Evolutionary conservation across 2,797 vertebrate genomes (phyloP).

Genomic region (Echeneis naucrates): DNA sequence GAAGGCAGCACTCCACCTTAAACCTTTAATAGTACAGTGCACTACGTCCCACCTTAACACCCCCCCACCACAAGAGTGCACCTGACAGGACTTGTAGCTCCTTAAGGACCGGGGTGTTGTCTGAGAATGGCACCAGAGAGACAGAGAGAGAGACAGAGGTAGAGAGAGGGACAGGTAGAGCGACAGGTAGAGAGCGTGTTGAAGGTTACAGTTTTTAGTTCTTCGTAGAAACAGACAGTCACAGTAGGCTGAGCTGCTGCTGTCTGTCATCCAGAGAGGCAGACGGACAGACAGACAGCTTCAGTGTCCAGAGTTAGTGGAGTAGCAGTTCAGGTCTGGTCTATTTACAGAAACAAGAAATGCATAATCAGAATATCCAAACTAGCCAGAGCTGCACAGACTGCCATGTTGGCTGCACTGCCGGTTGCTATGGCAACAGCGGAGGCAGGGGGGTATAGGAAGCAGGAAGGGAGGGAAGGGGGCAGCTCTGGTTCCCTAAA

Average conservation of each 20-base stretch:
- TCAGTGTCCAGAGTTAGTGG: slow-evolving; percentile 29
- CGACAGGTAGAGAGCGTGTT: slow-evolving; percentile 30
- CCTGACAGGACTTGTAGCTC: slow-evolving; percentile 37
- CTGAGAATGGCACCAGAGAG: slow-evolving; percentile 79
- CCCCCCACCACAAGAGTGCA: slow-evolving; percentile 40
- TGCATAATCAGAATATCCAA: slow-evolving; percentile 73
- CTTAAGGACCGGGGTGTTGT: slow-evolving; percentile 78
- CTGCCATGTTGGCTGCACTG: slow-evolving; percentile 13
- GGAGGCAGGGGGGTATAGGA: background rate
- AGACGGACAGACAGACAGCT: slow-evolving; percentile 12
- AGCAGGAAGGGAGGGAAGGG: background rate
- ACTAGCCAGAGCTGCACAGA: slow-evolving; percentile 51
- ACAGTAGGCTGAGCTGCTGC: slow-evolving; percentile 50
- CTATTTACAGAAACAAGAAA: slow-evolving; percentile 71
- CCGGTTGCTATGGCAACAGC: slow-evolving; percentile 23
- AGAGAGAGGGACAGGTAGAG: slow-evolving; percentile 23
- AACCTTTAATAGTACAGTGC: slow-evolving; percentile 6
- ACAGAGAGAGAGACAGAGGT: slow-evolving; percentile 43
- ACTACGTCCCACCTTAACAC: background rate
- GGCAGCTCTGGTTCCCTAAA: slow-evolving; percentile 53
- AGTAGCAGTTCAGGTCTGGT: slow-evolving; percentile 49
- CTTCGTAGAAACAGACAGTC: slow-evolving; percentile 48
- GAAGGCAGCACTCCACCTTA: slow-evolving; percentile 10
- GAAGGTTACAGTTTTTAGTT: slow-evolving; percentile 30
- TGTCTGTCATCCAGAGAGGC: slow-evolving; percentile 1